A percentile compares a stretch with the other conserved stretches of the same genome.
Conservation (phyloP, 2,888 invertebrate genomes). For the Amiota mariae region DNA sequence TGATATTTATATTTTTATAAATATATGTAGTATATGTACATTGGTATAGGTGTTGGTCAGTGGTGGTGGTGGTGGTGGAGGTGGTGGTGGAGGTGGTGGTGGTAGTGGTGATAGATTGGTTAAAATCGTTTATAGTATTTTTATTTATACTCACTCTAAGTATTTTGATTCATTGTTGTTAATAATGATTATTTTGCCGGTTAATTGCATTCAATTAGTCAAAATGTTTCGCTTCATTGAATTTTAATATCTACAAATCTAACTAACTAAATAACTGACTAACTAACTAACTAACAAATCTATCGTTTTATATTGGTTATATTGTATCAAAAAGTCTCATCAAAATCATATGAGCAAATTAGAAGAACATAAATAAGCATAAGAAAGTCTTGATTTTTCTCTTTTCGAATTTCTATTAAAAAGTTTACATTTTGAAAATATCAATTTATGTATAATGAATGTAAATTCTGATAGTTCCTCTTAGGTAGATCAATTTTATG, state of each 20-base stretch:
- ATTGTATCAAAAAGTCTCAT: too few species aligned
- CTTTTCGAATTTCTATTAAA: too few species aligned
- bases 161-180: background rate
- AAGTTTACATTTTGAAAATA: too few species aligned
- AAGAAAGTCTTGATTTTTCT: too few species aligned
- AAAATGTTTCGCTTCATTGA: constrained; percentile 58
- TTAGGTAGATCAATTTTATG: too few species aligned
- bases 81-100: background rate
- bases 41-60: background rate
- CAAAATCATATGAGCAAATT: too few species aligned
- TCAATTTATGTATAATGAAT: too few species aligned
- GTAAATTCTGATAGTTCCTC: too few species aligned
- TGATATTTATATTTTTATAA: background rate
- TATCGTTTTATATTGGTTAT: too few species aligned
- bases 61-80: background rate
- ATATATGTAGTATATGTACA: background rate
- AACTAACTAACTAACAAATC: too few species aligned
- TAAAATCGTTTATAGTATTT: background rate
- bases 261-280: too few species aligned
- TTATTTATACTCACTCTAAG: background rate
- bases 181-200: constrained; percentile 37
- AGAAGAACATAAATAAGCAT: too few species aligned
- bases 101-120: background rate
- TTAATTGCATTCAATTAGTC: constrained; percentile 64
- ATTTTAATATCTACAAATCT: background rate